These are phyloP conservation scores for Dascyllus trimaculatus DNA, from an alignment of 2,113 vertebrate genomes.

Conservation along the genomic window DNA sequence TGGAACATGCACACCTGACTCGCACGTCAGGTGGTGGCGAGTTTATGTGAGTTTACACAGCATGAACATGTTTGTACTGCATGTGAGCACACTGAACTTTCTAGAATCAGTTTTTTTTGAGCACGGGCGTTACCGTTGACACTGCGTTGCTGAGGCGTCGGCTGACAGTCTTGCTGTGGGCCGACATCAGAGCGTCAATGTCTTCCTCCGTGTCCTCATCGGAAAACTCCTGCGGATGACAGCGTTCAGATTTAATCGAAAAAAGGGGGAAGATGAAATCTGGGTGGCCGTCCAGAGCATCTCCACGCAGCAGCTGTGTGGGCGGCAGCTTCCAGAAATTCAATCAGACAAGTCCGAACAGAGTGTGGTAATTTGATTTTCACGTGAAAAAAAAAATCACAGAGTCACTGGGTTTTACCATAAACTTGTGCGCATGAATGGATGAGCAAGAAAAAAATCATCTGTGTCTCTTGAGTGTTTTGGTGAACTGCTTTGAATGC, in stretches of 20 bases:
- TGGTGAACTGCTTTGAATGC: conserved; percentile 28
- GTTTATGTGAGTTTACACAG: not conserved
- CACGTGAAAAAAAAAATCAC: conserved; percentile 21
- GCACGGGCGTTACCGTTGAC: conserved; percentile 85
- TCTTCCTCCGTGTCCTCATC: conserved; percentile 87
- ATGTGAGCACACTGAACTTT: conserved; percentile 5
- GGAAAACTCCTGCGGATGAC: conserved; percentile 85
- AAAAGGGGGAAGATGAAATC: conserved; percentile 14
- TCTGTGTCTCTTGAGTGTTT: not conserved
- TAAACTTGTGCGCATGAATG: conserved; percentile 30
- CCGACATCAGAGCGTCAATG: conserved; percentile 83
- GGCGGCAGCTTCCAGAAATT: conserved; percentile 54
- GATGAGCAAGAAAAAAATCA: not conserved
- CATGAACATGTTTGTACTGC: conserved; percentile 16
- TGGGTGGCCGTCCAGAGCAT: conserved; percentile 26
- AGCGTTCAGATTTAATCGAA: conserved; percentile 47
- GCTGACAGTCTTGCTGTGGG: conserved; percentile 70
- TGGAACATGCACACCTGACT: conserved; percentile 9
- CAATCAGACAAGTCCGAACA: conserved; percentile 51
- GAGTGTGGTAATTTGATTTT: conserved; percentile 40
- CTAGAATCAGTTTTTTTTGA: not conserved
- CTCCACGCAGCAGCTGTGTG: conserved; percentile 36
- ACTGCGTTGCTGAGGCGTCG: conserved; percentile 82
- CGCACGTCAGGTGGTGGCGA: conserved; percentile 13
- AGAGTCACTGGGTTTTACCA: conserved; percentile 6